Base-by-base conservation (phyloP, 2,888 invertebrate genomes). In the Leptinotarsa juncta region DNA sequence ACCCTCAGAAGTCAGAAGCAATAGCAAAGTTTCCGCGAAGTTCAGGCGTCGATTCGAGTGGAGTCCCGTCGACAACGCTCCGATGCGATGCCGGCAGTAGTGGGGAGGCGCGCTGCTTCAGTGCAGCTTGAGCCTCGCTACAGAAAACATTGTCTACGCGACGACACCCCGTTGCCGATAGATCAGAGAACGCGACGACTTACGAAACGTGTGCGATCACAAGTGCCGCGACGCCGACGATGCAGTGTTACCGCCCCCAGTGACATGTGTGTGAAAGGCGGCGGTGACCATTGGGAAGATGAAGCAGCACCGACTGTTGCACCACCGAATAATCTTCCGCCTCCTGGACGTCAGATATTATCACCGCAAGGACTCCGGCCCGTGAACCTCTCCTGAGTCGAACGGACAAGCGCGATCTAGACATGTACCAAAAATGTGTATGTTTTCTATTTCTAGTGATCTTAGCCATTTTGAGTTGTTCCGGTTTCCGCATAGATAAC, bases 351-450 rank as follows among this genome's bases (percentile, higher is more conserved):
- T 84, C 81, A 85, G 84, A 82, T 85, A 83, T 51, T 51, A 51
- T 81, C 78, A 72, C 77, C 82, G 81, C 81, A 81, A 81, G 77
- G 81, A 82, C 81, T 82, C 83, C 69, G 82, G 81, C 82, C 84
- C 86, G 83, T 85, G 83, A 84, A 81, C 72, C 75, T 75, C 68
- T 77, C 80, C 70, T 77, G 75, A 76, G n/a, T 53, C 55, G 26
- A 65, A 75, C 68, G 70, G 74, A 72, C 48, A 65, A 75, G 71
- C 72, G 66, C 57, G 48, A 68, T 23, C 57, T 20, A 86, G 87
- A 87, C 87, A 88, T 88, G 87, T 86, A 85, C 86, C 87, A 85
- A 86, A 87, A 86, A 88, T 88, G 88, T 85, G 86, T 87, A 86
- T 88, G 87, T 87, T 86, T 88, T 85, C 80, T 88, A 85, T 87